Evolutionary conservation across 2,888 invertebrate genomes (phyloP).

Genomic region (Slavum lentiscoides): DNA sequence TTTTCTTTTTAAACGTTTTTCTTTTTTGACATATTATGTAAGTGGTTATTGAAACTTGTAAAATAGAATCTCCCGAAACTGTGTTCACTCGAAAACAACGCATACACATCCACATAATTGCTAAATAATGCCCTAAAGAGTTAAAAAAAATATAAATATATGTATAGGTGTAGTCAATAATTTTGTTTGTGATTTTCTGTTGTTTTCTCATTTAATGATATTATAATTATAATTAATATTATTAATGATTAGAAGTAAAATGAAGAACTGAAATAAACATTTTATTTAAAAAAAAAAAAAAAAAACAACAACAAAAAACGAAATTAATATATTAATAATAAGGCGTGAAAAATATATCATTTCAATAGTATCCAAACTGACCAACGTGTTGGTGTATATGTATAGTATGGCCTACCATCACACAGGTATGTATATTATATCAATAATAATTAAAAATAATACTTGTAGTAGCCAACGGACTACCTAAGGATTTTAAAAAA

Average conservation of each 20-base stretch:
- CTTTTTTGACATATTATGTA: no score
- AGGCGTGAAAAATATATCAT: no score
- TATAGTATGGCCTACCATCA: no score
- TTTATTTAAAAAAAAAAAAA: conserved; percentile 18
- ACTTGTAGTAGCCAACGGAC: no score
- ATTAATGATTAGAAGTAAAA: conserved; percentile 30
- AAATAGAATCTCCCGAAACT: neutral
- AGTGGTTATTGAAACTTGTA: neutral
- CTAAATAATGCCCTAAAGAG: neutral
- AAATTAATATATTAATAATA: no score
- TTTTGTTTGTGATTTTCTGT: conserved; percentile 32
- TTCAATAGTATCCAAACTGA: no score
- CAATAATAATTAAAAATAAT: no score
- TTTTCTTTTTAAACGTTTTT: no score
- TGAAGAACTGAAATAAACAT: conserved; percentile 40
- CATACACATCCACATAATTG: conserved; percentile 1
- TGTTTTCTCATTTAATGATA: conserved; percentile 14
- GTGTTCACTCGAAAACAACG: neutral
- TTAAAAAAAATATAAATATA: neutral
- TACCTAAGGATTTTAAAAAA: no score
- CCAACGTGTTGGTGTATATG: no score
- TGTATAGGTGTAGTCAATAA: conserved; percentile 14
- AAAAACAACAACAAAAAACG: no score
- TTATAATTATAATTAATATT: conserved; percentile 9
- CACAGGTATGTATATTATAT: no score